These are phyloP conservation scores for Oppia nitens DNA, from an alignment of 1,140 invertebrate genomes.

Conservation along the genomic window DNA sequence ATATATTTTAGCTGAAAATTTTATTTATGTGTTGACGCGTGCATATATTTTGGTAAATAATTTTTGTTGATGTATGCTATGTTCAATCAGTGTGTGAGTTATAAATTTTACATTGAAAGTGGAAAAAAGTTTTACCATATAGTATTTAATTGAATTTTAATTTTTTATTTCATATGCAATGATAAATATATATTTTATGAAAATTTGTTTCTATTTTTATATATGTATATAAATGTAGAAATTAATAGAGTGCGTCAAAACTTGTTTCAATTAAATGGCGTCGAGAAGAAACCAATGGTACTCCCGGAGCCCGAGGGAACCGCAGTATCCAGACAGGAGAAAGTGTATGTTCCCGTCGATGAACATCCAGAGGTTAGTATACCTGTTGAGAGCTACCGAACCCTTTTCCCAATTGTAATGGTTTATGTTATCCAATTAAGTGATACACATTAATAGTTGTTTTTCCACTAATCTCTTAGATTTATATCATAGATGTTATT, in stretches of 20 bases:
- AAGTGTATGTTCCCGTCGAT: constrained; percentile 98
- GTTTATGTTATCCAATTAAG: too few relatives aligned
- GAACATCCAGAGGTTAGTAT: constrained; percentile 96
- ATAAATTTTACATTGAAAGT: too few relatives aligned
- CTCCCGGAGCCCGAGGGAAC: constrained; percentile 85
- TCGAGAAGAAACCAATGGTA: constrained; percentile 76
- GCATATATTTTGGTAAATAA: too few relatives aligned
- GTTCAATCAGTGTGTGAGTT: too few relatives aligned
- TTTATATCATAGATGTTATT: neutral
- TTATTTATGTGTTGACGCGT: too few relatives aligned
- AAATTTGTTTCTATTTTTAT: too few relatives aligned
- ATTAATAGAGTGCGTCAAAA: constrained; percentile 91
- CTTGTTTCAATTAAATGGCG: constrained; percentile 94
- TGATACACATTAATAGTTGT: too few relatives aligned
- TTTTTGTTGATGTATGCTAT: too few relatives aligned
- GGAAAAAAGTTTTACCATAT: neutral
- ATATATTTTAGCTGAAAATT: too few relatives aligned
- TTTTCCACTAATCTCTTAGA: too few relatives aligned
- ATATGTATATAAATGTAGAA: too few relatives aligned
- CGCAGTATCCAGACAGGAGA: constrained; percentile 82
- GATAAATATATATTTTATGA: neutral
- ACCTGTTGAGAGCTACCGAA: neutral
- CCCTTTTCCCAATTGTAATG: neutral
- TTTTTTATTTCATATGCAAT: neutral
- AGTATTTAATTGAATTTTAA: neutral